Evolutionary conservation across 2,797 vertebrate genomes (phyloP).

Genomic region (Pyrocephalus nanus): DNA sequence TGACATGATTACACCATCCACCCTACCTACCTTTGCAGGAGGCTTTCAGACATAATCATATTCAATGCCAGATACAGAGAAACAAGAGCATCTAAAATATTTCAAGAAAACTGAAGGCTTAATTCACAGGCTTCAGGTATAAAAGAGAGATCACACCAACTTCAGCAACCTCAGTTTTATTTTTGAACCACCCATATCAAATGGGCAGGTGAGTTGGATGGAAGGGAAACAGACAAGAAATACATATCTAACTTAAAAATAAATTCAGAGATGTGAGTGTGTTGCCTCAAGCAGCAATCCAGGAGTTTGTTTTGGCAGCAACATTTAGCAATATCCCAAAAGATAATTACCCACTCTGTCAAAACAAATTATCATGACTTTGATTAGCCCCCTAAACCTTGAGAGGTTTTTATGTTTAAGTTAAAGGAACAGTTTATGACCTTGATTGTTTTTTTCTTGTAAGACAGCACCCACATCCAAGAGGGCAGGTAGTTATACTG

Average conservation of each 20-base stretch:
- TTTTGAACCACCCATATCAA: slow-evolving; percentile 28
- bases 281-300: slow-evolving; percentile 4
- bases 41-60: not conserved
- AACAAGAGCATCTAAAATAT: slow-evolving; percentile 8
- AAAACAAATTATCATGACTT: not conserved
- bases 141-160: not conserved
- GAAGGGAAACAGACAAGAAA: not conserved
- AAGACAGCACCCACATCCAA: not conserved
- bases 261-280: not conserved
- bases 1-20: not conserved
- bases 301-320: slow-evolving; percentile 32
- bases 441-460: not conserved
- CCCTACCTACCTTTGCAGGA: not conserved
- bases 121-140: slow-evolving; percentile 18
- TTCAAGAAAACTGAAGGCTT: slow-evolving; percentile 37
- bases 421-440: not conserved
- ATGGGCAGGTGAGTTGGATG: not conserved
- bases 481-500: not conserved
- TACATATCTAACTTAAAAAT: slow-evolving; percentile 9
- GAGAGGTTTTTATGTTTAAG: not conserved
- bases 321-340: slow-evolving; percentile 8
- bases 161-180: not conserved
- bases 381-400: not conserved
- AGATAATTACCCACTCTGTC: not conserved
- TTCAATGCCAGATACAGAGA: not conserved